Conservation (phyloP, 2,113 vertebrate genomes). For the Globicephala melas region DNA sequence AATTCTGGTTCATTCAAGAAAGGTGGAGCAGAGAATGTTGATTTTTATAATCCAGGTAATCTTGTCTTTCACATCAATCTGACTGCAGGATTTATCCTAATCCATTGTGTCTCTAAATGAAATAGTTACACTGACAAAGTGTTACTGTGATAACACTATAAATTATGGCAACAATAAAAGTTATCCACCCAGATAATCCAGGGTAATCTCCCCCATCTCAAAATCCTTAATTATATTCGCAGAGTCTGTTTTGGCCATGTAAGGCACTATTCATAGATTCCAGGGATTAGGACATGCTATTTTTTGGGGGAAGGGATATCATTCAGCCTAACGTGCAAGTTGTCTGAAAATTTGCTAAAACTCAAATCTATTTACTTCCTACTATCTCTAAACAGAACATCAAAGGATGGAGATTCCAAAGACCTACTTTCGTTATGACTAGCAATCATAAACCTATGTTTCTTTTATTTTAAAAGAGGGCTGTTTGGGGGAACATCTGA, state of each 20-base stretch:
- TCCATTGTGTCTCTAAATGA: slow-evolving; percentile 2
- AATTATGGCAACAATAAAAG: not conserved
- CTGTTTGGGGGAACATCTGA: not conserved
- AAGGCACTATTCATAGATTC: not conserved
- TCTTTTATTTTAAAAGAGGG: slow-evolving; percentile 25
- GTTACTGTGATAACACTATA: not conserved
- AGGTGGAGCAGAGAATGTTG: not conserved
- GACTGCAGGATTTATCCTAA: slow-evolving; percentile 24
- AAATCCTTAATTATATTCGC: slow-evolving; percentile 14
- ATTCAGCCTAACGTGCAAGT: not conserved
- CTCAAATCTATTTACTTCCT: not conserved
- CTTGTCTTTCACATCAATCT: slow-evolving; percentile 6
- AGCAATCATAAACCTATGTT: not conserved
- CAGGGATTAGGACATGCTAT: not conserved
- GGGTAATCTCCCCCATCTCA: not conserved
- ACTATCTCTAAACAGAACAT: not conserved
- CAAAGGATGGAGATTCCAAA: not conserved
- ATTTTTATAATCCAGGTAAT: not conserved
- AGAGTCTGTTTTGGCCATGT: not conserved
- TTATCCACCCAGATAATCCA: not conserved
- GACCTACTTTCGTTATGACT: not conserved
- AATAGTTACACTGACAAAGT: slow-evolving; percentile 8
- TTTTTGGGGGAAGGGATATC: not conserved
- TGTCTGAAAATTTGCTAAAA: not conserved
- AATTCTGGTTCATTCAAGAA: slow-evolving; percentile 1